These are phyloP conservation scores for Sternotherus odoratus DNA, from an alignment of 2,797 vertebrate species.

Conservation along the genomic window DNA sequence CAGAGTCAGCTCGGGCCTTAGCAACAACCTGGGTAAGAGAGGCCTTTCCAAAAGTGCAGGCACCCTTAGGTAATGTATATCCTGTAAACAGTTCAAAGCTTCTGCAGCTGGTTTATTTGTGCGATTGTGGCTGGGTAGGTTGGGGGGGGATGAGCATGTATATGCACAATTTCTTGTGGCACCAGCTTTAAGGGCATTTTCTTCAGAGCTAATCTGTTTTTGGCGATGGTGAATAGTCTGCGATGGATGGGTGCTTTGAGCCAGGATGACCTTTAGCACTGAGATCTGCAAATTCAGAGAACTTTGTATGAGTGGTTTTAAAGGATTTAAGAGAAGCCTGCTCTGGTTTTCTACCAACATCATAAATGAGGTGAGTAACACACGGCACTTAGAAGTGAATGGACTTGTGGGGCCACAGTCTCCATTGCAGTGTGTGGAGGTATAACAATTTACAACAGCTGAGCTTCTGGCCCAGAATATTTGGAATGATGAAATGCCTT, in stretches of 20 bases:
- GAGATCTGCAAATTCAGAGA: constrained; percentile 27
- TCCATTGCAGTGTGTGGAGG: not conserved
- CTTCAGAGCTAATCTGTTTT: not conserved
- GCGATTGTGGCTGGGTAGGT: not conserved
- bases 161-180: not conserved
- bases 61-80: not conserved
- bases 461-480: not conserved
- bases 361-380: not conserved
- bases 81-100: constrained; percentile 17
- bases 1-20: constrained; percentile 69
- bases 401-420: not conserved
- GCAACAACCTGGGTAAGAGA: constrained; percentile 62
- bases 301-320: not conserved
- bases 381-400: not conserved
- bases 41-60: constrained; percentile 57
- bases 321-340: constrained; percentile 18
- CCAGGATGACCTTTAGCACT: constrained; percentile 45
- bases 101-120: not conserved
- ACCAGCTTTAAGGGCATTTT: fast-evolving
- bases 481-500: not conserved
- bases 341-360: not conserved
- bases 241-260: not conserved
- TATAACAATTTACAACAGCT: not conserved
- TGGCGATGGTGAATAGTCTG: not conserved
- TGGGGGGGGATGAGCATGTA: not conserved